Conservation (phyloP, 2,113 vertebrate genomes). For the Ifrita kowaldi region DNA sequence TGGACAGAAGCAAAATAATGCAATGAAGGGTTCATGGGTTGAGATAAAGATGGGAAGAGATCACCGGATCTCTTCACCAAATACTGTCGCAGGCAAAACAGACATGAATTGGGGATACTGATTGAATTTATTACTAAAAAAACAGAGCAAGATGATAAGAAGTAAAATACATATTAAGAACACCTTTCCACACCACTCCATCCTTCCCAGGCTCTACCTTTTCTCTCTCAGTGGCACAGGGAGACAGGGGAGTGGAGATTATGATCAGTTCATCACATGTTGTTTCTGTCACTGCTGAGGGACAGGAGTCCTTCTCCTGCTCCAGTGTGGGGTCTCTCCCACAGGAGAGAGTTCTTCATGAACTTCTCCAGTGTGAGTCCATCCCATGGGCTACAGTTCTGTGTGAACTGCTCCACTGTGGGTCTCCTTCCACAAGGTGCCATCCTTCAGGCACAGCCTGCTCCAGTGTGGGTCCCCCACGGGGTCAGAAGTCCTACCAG, state of each 20-base stretch:
- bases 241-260: not conserved
- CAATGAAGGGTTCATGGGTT: not conserved
- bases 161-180: not conserved
- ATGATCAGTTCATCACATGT: not conserved
- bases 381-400: not conserved
- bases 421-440: not conserved
- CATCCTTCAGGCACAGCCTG: not conserved
- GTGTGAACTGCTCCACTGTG: not conserved
- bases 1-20: not conserved
- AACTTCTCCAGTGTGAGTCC: not conserved
- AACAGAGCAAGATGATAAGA: not conserved
- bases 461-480: too few species aligned
- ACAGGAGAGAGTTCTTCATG: not conserved
- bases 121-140: not conserved
- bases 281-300: not conserved
- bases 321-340: accelerated
- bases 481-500: not conserved
- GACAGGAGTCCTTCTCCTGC: not conserved
- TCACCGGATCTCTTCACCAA: not conserved
- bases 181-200: not conserved
- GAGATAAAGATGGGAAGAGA: not conserved
- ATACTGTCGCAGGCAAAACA: not conserved
- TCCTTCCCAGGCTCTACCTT: not conserved
- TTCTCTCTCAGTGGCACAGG: not conserved
- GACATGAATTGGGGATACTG: not conserved